Base-by-base conservation (phyloP, 2,797 vertebrate genomes). In the Iguana delicatissima region DNA sequence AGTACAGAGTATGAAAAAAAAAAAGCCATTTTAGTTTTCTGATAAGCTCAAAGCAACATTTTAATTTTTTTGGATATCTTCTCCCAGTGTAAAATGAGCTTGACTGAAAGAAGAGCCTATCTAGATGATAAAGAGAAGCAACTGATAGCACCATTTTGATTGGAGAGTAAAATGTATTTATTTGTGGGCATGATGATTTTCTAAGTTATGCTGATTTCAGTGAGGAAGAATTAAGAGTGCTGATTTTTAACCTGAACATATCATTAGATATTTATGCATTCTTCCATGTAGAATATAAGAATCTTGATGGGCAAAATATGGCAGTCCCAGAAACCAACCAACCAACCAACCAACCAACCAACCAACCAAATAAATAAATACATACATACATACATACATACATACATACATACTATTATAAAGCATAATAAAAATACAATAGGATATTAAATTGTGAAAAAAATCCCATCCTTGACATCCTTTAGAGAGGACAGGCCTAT, bases 1-100 rank as follows among this genome's bases (percentile, higher is more conserved):
- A 4, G n/a, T 67, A 26, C 14, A 62, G 85, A n/a, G 1, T 0
- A 0, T 0, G 42, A 46, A 0, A 22, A 52, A 14, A 64, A 50
- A 86, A 67, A 82, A 59, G 6, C 57, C 80, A 59, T 59, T 82
- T 62, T 38, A 84, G 64, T 6, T n/a, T 3, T 59, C n/a, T n/a
- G 35, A 52, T 35, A 35, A 22, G 7, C 52, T 57, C 6, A 46
- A 81, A 59, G 55, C 12, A 26, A 57, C 4, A 55, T 80, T 80
- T 80, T 80, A 7, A 67, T 67, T 32, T 80, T 80, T 55, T 5
- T 55, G 6, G 29, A 29, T 3, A 32, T n/a, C 55, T 85, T 82
- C 69, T 85, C 50, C 22, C 1, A 59, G 7, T 59, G 6, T 22
- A 59, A 59, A 82, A 20, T 20, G 13, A 80, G 77, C 22, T 57